Base-by-base conservation (phyloP, 2,113 vertebrate genomes). In the Trichomycterus rosablanca region DNA sequence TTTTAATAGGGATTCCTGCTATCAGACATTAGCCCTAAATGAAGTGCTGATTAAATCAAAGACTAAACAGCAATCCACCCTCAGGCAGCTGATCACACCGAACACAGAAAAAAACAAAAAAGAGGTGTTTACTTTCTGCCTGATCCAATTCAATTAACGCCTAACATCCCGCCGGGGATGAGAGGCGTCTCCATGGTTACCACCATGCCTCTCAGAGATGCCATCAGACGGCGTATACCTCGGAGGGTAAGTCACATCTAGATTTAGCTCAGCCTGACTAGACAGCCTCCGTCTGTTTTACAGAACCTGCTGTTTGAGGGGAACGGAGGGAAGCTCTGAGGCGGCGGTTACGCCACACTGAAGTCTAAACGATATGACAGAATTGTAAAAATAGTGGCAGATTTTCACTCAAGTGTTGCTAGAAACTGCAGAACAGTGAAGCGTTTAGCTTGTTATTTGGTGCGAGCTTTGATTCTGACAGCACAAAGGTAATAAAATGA, bases 161-260 rank as follows among this genome's bases (percentile, higher is more conserved):
- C 8, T 34, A 32, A 26, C 7, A 59, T 59, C 7, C 34, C 4
- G 12, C 26, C 2, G 6, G 11, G 49, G 39, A 19, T 7, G 34
- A 42, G 49, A 40, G 28, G 39, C 8, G 57, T 71, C 50, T 59
- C 68, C 50, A 70, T 66, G 68, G 68, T 32, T 56, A 71, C 61
- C 50, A 14, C 16, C 60, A 45, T 50, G 59, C 35, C 30, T 35
- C 39, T 63, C 18, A 30, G 34, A 63, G 9, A 53, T 40, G 68
- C 49, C 42, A 54, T 65, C 45, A n/a, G 40, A 59, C 23, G 6
- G 12, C 22, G 12, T n/a, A 20, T 22, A 32, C 50, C 20, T 60
- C 40, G 12, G 61, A 45, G 53, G 49, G 44, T 44, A 12, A 51
- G 37, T 35, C 24, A 15, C 26, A 19, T 52, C 39, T 52, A 46